Base-by-base conservation (phyloP, 2,888 invertebrate genomes). In the Euproctis similis region DNA sequence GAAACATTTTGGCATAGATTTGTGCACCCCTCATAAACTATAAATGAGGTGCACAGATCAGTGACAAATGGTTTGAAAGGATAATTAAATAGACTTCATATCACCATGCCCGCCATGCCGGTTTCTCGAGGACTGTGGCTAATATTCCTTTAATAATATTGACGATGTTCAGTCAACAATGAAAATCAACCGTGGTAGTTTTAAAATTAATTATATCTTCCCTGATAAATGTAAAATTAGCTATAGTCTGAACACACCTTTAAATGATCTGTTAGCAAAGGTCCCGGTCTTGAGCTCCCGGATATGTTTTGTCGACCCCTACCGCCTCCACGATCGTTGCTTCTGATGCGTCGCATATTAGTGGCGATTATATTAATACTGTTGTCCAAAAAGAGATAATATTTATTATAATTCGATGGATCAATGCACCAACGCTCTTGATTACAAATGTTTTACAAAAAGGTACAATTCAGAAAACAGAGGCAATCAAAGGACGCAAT, bases 251-350 rank as follows among this genome's bases (percentile, higher is more conserved):
- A 4, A 14, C 14, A 14, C 45, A 64, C 60, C 35, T 53, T 47
- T 20, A 64, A 30, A 42, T 66, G 64, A 21, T 49, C 53, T 3
- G 66, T 60, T 39, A 58, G 39, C 26, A 67, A 33, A 1, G 66
- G 64, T 3, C 59, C 59, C 7, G 23, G n/a, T n/a, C n/a, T n/a
- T n/a, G n/a, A n/a, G n/a, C n/a, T n/a, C n/a, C n/a, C 24, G 8
- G 24, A 11, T 8, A 20, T 21, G 13, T 27, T 30, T n/a, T 12
- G 5, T 8, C 12, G 23, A n/a, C 24, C 20, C 12, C 23, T 19
- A n/a, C 28, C 24, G 14, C 12, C 28, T 9, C 20, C 20, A 24
- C 26, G 26, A 16, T 18, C 11, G n/a, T 11, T 21, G 20, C 24
- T 24, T 8, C 30, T 13, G 16, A 8, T 44, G 27, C 46, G 49